A percentile compares a stretch with the other conserved stretches of the same genome.
phyloP scores from a whole-genome alignment of 2,888 invertebrate genomes.

The Nomada lathburiana region DNA sequence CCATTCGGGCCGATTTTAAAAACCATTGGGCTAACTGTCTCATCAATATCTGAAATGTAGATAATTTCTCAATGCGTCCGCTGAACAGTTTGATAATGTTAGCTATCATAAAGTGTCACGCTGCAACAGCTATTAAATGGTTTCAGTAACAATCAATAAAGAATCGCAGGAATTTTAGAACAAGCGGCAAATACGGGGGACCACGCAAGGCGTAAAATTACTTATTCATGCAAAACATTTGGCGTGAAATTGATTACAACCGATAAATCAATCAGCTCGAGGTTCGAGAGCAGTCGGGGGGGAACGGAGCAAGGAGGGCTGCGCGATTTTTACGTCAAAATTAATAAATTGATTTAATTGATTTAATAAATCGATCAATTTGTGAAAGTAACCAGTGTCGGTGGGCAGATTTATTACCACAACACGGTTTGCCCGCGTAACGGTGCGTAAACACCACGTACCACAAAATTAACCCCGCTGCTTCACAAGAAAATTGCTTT shows the following conservation, averaged over 20 bases:
- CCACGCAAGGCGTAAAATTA: slow-evolving; percentile 65
- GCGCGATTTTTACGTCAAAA: slow-evolving; percentile 65
- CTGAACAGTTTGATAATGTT: too few species aligned
- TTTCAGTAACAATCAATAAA: background rate
- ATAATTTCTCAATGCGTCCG: too few species aligned
- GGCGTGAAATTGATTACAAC: slow-evolving; percentile 69
- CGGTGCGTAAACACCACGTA: slow-evolving; percentile 46
- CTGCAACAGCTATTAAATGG: background rate
- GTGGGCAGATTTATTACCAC: slow-evolving; percentile 56
- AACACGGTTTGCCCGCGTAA: slow-evolving; percentile 60
- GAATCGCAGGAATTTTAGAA: slow-evolving; percentile 18
- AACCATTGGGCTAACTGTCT: too few species aligned
- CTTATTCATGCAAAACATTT: slow-evolving; percentile 72
- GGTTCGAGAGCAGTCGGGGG: background rate
- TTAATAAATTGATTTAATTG: slow-evolving; percentile 71
- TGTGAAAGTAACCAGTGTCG: slow-evolving; percentile 73
- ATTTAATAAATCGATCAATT: slow-evolving; percentile 71
- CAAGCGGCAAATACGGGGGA: slow-evolving; percentile 49
- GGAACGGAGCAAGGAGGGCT: slow-evolving; percentile 20
- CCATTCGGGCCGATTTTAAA: too few species aligned
- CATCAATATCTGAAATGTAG: too few species aligned
- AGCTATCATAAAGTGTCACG: too few species aligned
- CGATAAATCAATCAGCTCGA: slow-evolving; percentile 69
- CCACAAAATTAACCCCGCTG: slow-evolving; percentile 1
- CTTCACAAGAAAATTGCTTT: background rate